Percentiles rank a stretch among this genome's conserved stretches.
These are phyloP conservation scores for Mustela erminea DNA, from an alignment of 2,797 vertebrate genomes.

Conservation along the genomic window DNA sequence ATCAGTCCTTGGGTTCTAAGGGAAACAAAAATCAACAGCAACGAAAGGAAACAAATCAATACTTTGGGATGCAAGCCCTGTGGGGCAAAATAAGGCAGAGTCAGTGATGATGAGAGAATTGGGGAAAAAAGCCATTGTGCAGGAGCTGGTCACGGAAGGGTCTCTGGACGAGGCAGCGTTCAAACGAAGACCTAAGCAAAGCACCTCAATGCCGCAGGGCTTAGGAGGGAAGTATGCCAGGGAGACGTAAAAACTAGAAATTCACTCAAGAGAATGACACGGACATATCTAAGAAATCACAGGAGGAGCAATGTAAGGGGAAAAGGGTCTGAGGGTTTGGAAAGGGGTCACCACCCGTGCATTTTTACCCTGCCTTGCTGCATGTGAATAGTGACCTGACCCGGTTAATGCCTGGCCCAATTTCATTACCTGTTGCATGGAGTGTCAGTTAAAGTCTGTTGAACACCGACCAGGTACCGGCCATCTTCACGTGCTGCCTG, in stretches of 20 bases:
- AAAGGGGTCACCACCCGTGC: accelerated
- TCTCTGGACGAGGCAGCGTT: background rate
- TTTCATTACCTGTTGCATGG: no score
- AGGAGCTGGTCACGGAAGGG: background rate
- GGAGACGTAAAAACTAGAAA: background rate
- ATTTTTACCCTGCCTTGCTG: background rate
- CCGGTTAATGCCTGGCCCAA: background rate
- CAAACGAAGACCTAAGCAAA: background rate
- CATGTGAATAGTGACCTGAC: background rate
- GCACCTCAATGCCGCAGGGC: background rate
- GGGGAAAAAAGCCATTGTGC: accelerated
- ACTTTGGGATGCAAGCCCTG: background rate
- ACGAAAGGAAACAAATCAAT: background rate
- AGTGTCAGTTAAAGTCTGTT: background rate
- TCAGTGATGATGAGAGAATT: no score
- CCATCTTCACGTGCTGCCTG: background rate
- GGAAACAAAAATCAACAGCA: background rate
- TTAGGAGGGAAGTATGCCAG: background rate
- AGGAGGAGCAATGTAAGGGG: accelerated
- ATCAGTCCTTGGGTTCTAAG: background rate
- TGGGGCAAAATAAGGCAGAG: background rate
- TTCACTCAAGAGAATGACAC: background rate
- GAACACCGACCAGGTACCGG: no score
- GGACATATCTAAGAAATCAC: background rate
- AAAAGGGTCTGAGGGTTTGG: accelerated